These are phyloP conservation scores for Lordiphosa fenestrarum DNA, from an alignment of 2,888 invertebrate species.

Conservation along the genomic window DNA sequence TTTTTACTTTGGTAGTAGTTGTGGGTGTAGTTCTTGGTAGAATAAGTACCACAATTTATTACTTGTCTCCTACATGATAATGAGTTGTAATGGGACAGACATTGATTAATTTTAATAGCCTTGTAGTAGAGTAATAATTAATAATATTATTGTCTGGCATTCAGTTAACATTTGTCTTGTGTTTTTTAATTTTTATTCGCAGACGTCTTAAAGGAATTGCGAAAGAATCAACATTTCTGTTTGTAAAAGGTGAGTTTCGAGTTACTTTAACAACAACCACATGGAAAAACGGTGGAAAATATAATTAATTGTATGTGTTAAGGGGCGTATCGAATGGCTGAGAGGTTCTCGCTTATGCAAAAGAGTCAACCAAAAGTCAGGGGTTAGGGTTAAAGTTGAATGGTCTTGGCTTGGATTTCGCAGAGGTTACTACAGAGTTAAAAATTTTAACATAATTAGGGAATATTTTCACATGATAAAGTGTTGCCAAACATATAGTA, in stretches of 20 bases:
- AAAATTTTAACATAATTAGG: too few species aligned
- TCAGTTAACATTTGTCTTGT: slow-evolving; percentile 38
- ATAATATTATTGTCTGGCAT: slow-evolving; percentile 43
- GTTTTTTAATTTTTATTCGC: slow-evolving; percentile 39
- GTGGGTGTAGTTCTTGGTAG: slow-evolving; percentile 26
- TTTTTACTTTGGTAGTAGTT: slow-evolving; percentile 26
- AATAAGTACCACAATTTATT: slow-evolving; percentile 34
- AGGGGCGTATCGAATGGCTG: slow-evolving; percentile 61
- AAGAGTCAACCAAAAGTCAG: slow-evolving; percentile 5
- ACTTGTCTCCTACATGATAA: slow-evolving; percentile 33
- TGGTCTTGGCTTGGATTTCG: slow-evolving; percentile 1
- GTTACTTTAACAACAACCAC: slow-evolving; percentile 21
- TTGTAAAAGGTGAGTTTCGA: slow-evolving; percentile 55
- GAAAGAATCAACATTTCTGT: slow-evolving; percentile 50
- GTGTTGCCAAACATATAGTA: too few species aligned
- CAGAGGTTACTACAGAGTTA: too few species aligned
- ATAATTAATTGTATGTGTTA: slow-evolving; percentile 57
- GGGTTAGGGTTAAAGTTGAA: slow-evolving; percentile 23
- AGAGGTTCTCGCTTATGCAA: slow-evolving; percentile 33
- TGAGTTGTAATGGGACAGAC: slow-evolving; percentile 42
- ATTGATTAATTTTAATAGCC: slow-evolving; percentile 60
- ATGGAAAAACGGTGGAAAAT: slow-evolving; percentile 16
- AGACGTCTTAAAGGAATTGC: slow-evolving; percentile 54
- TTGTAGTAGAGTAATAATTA: slow-evolving; percentile 29
- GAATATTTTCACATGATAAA: too few species aligned